These are phyloP conservation scores for Dinomys branickii DNA, from an alignment of 2,113 vertebrate genomes.

Conservation along the genomic window DNA sequence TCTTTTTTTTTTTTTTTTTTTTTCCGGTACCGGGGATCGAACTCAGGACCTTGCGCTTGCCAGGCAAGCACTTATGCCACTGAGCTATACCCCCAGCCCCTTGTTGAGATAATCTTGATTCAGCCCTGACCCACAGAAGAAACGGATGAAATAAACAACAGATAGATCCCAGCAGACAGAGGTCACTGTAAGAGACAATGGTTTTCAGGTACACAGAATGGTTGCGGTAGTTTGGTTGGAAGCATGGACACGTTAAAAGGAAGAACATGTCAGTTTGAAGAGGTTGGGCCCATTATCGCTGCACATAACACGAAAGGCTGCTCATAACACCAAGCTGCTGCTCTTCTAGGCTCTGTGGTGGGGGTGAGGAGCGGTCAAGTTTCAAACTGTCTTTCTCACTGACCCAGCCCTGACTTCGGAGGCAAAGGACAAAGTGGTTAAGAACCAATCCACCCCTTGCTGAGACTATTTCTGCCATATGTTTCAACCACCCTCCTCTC, in stretches of 20 bases:
- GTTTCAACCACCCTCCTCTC: not conserved
- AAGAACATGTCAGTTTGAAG: not conserved
- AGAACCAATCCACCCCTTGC: not conserved
- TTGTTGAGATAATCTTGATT: not conserved
- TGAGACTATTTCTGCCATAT: not conserved
- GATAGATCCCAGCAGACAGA: not conserved
- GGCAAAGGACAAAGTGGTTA: not conserved
- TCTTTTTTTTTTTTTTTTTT: too few species aligned
- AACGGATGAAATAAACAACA: not conserved
- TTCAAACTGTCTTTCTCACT: not conserved
- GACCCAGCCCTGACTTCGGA: not conserved
- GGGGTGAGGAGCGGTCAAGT: fast-evolving
- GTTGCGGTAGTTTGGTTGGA: too few species aligned
- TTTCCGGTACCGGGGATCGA: too few species aligned
- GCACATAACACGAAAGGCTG: not conserved
- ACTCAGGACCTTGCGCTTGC: too few species aligned
- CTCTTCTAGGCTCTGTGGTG: not conserved
- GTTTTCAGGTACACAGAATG: not conserved
- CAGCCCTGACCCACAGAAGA: not conserved
- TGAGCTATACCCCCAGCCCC: too few species aligned
- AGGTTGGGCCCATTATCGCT: too few species aligned
- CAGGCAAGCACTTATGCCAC: too few species aligned
- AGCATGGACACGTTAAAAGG: not conserved
- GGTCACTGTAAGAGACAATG: not conserved
- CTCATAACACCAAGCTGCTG: fast-evolving